phyloP scores from a whole-genome alignment of 2,888 invertebrate genomes.

The Argyra leucocephala region DNA sequence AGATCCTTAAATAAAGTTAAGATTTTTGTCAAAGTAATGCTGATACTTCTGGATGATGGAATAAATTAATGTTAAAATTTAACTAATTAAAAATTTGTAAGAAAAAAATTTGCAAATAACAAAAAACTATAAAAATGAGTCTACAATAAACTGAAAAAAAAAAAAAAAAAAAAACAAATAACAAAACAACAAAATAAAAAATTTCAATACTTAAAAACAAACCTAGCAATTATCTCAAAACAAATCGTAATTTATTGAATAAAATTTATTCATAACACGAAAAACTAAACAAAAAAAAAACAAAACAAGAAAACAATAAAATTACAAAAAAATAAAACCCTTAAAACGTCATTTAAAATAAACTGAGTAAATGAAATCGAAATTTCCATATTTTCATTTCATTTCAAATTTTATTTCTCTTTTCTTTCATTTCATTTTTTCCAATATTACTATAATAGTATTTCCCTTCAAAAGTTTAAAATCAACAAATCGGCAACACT shows the following conservation, averaged over 20 bases:
- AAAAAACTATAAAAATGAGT: too few relatives aligned
- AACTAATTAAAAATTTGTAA: slow-evolving; percentile 2
- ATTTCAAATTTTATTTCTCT: background rate
- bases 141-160: background rate
- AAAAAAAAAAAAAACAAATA: background rate
- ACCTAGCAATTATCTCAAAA: background rate
- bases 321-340: too few relatives aligned
- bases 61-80: slow-evolving; percentile 6
- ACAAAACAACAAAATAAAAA: background rate
- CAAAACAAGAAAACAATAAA: background rate
- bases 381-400: background rate
- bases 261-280: slow-evolving; percentile 6
- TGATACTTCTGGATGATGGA: background rate
- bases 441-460: background rate
- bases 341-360: too few relatives aligned
- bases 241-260: slow-evolving; percentile 3
- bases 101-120: background rate
- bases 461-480: background rate
- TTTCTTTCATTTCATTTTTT: background rate
- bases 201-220: background rate
- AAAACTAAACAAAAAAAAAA: background rate
- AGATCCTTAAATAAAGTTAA: background rate
- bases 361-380: background rate
- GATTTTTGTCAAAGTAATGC: background rate
- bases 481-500: slow-evolving; percentile 3